phyloP scores from a whole-genome alignment of 2,113 vertebrate genomes.

The Oncorhynchus nerka region DNA sequence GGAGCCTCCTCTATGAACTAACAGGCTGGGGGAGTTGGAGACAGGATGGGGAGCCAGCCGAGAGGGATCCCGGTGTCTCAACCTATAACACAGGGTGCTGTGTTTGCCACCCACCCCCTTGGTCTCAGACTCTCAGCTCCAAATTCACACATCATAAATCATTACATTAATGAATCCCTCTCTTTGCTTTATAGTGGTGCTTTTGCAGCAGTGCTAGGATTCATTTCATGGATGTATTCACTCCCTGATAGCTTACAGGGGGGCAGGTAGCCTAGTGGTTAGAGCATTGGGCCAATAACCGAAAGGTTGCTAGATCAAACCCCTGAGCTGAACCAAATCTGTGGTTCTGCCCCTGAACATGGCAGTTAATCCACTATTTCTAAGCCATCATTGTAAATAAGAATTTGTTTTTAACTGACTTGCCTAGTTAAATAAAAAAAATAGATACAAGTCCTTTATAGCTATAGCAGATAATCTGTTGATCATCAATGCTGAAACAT shows the following conservation, averaged over 20 bases:
- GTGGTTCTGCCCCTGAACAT: too few relatives aligned
- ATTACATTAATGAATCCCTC: slow-evolving; percentile 63
- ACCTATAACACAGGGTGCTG: slow-evolving; percentile 64
- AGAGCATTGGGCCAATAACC: too few relatives aligned
- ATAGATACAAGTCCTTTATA: too few relatives aligned
- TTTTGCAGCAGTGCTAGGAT: slow-evolving; percentile 54
- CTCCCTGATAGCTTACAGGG: slow-evolving; percentile 11
- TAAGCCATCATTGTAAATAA: too few relatives aligned
- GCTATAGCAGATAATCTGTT: slow-evolving; percentile 27
- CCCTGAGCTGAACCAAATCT: too few relatives aligned
- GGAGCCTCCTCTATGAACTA: slow-evolving; percentile 37
- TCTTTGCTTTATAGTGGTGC: slow-evolving; percentile 53
- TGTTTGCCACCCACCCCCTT: slow-evolving; percentile 58
- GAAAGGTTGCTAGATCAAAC: too few relatives aligned
- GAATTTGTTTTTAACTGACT: too few relatives aligned
- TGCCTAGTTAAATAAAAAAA: too few relatives aligned
- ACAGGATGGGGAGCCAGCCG: slow-evolving; percentile 17
- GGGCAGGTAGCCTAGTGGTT: too few relatives aligned
- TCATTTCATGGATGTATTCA: slow-evolving; percentile 42
- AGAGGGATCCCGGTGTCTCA: slow-evolving; percentile 48
- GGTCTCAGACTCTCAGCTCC: slow-evolving; percentile 63
- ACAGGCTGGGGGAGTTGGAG: slow-evolving; percentile 39
- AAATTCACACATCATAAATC: slow-evolving; percentile 76
- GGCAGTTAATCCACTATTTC: too few relatives aligned
- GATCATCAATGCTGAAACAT: slow-evolving; percentile 17